phyloP scores from a whole-genome alignment of 2,797 vertebrate genomes.

The Limnodromus scolopaceus region DNA sequence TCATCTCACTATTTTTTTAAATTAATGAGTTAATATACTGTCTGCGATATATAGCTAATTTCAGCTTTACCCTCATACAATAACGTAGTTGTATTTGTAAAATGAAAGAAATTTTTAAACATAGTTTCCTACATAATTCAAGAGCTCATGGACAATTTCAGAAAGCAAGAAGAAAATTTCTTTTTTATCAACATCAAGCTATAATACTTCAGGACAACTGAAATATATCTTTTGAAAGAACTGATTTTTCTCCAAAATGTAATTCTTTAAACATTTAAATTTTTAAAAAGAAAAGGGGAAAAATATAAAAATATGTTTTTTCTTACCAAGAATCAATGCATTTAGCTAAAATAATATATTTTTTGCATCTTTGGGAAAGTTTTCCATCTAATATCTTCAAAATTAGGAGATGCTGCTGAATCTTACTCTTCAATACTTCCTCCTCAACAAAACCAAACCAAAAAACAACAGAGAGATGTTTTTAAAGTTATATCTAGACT shows the following conservation, averaged over 20 bases:
- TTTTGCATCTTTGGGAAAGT: neutral
- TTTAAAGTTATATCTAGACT: neutral
- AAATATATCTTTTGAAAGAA: neutral
- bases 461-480: neutral
- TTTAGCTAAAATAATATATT: neutral
- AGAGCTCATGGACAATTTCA: neutral
- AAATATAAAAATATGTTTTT: neutral
- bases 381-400: neutral
- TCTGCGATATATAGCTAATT: neutral
- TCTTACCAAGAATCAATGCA: neutral
- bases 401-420: neutral
- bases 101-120: neutral
- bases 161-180: neutral
- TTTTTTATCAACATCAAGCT: neutral
- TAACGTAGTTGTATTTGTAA: neutral
- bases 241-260: neutral
- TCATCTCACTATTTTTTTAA: neutral
- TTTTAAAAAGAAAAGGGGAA: neutral
- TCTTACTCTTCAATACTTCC: neutral
- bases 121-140: neutral
- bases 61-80: neutral
- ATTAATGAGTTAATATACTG: neutral
- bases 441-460: neutral
- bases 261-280: neutral
- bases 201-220: neutral